Percentiles rank a stretch among this genome's conserved stretches.
Conservation (phyloP, 2,113 vertebrate genomes). For the Channa maculata region DNA sequence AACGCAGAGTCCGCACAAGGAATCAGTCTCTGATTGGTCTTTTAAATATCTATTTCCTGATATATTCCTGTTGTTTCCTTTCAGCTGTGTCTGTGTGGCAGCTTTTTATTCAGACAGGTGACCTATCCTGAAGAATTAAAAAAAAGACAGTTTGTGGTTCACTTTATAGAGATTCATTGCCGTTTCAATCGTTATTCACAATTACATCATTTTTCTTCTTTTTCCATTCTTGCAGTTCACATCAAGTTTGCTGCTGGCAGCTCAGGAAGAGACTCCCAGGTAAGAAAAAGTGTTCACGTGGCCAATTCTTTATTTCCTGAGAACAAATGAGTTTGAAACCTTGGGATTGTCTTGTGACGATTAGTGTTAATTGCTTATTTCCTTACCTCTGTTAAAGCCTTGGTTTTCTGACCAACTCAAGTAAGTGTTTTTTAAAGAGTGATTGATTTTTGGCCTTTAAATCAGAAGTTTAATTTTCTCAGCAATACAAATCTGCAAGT, state of each 20-base stretch:
- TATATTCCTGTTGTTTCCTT: background rate
- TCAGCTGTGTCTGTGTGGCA: background rate
- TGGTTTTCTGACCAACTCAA: conserved; percentile 26
- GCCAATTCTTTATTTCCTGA: conserved; percentile 18
- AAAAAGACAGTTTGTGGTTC: background rate
- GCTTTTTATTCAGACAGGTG: background rate
- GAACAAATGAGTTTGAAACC: conserved; percentile 7
- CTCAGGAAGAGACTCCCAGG: conserved; percentile 71
- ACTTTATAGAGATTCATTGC: background rate
- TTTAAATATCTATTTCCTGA: background rate
- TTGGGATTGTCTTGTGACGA: background rate
- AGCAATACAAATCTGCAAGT: conserved; percentile 17
- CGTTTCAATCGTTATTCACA: conserved; percentile 3
- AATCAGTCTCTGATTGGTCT: conserved; percentile 3
- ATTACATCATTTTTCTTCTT: conserved; percentile 12
- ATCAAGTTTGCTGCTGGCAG: conserved; percentile 57
- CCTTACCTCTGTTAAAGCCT: conserved; percentile 17
- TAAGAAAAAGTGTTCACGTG: conserved; percentile 52
- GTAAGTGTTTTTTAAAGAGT: conserved; percentile 14
- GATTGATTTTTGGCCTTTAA: conserved; percentile 18
- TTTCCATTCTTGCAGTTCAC: conserved; percentile 62
- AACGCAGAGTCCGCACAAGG: conserved; percentile 4
- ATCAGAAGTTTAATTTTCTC: conserved; percentile 45
- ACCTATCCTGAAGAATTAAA: background rate
- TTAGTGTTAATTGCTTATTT: conserved; percentile 29